Evolutionary conservation across 2,797 vertebrate species (phyloP).

Genomic region (Catamblyrhynchus diadema): DNA sequence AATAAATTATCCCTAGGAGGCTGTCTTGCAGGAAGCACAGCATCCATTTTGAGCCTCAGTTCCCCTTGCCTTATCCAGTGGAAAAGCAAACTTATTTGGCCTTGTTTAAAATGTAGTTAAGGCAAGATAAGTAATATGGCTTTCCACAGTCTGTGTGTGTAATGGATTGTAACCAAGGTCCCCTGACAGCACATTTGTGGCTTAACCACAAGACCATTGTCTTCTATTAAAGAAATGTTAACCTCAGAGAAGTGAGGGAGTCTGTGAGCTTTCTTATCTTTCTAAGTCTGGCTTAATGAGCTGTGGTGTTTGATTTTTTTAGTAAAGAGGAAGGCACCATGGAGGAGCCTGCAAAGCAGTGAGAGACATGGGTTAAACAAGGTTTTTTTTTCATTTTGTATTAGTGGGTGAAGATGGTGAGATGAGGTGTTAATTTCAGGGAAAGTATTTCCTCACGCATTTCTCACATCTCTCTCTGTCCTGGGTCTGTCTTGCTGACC

Average conservation of each 20-base stretch:
- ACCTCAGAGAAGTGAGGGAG: slow-evolving; percentile 28
- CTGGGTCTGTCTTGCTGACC: background rate
- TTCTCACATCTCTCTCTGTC: background rate
- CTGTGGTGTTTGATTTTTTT: slow-evolving; percentile 5
- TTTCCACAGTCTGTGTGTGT: slow-evolving; percentile 5
- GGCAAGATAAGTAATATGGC: background rate
- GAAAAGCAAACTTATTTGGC: background rate
- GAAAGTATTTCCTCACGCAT: background rate
- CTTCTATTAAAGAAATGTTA: slow-evolving; percentile 20
- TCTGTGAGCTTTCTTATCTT: slow-evolving; percentile 14
- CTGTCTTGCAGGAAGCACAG: background rate
- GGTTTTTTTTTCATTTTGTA: background rate
- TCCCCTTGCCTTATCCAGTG: background rate
- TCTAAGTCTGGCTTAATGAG: slow-evolving; percentile 37
- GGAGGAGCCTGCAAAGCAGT: background rate
- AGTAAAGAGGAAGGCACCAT: background rate
- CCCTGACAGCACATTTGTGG: slow-evolving; percentile 39
- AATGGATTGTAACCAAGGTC: slow-evolving; percentile 52
- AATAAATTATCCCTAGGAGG: background rate
- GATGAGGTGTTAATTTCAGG: background rate
- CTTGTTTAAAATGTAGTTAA: background rate
- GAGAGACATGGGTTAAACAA: background rate
- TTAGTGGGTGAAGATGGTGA: background rate
- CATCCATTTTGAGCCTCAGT: background rate
- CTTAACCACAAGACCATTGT: slow-evolving; percentile 54